Evolutionary conservation across 2,888 invertebrate species (phyloP).

Genomic region (Ernsta delagoae): DNA sequence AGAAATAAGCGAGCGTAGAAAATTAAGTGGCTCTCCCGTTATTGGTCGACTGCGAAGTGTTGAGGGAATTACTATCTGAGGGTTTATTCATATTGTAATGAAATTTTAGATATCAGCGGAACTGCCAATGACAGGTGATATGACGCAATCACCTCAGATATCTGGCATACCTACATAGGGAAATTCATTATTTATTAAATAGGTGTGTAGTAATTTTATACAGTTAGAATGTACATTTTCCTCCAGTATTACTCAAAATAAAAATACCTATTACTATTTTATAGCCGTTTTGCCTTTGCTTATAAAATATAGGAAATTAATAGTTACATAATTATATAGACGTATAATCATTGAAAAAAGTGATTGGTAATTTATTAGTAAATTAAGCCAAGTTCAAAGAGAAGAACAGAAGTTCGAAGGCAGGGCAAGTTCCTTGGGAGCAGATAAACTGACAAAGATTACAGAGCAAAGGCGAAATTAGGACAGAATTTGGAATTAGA

Average conservation of each 20-base stretch:
- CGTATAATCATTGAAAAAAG: background rate
- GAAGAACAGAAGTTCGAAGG: background rate
- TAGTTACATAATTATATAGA: too few relatives aligned
- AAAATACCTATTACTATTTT: too few relatives aligned
- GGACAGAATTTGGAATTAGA: constrained; percentile 9
- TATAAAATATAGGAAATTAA: too few relatives aligned
- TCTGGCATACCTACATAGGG: too few relatives aligned
- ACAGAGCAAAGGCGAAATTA: constrained; percentile 2
- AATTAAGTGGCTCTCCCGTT: constrained; percentile 25
- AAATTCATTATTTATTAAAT: too few relatives aligned
- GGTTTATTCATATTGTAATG: constrained; percentile 15
- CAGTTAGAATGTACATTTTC: too few relatives aligned
- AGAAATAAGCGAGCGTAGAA: background rate
- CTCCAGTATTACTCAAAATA: too few relatives aligned
- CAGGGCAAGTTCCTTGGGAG: background rate
- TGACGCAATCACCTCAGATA: too few relatives aligned
- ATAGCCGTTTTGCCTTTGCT: too few relatives aligned
- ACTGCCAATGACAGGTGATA: background rate
- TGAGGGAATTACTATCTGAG: constrained; percentile 27
- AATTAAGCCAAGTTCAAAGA: constrained; percentile 2
- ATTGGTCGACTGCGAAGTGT: constrained; percentile 15
- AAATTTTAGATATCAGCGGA: constrained; percentile 16
- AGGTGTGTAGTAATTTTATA: too few relatives aligned
- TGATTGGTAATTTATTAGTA: background rate
- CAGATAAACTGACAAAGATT: background rate